Evolutionary conservation across 2,113 vertebrate genomes (phyloP), one percentile per base, ranked within the genome.

Genomic region (Centropus unirufus): DNA sequence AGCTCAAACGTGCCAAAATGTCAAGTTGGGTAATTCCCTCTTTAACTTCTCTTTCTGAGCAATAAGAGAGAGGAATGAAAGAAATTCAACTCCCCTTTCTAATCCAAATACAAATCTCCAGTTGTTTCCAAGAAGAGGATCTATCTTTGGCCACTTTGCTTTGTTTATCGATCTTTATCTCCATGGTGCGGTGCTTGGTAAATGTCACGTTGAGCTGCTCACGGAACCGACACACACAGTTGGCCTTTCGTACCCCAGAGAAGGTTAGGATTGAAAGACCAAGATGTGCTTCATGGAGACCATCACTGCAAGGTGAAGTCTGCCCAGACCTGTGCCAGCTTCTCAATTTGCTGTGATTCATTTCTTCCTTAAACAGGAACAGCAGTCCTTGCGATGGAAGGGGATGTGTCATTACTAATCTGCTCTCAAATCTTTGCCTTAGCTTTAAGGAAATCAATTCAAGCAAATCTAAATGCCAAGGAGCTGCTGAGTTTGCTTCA

Each of bases 181-280:
- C 67, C 67, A 11, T 90, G 68, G 55, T 39, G 27, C 44, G 29
- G 36, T 81, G 64, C 86, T 92, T 66, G 72, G 75, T 93, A 96
- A 95, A 97, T 90, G 89, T 97, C 94, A 72, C 6, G 29, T 47
- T 55, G 83, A 94, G 74, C 75, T 21, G 58, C 22, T 27, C 76
- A 40, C 61, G 63, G 83, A 70, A 62, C 32, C 1, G 2, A 74
- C 69, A 69, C 29, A 63, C 89, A 51, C 34, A 77, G 63, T 16
- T 94, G 92, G 80, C 86, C 81, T 96, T 94, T 94, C 59, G 81
- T 83, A 83, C 76, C 86, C 94, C 17, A 34, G 83, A 83, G 94
- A 78, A 92, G 52, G 49, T 75, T 52, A 44, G 80, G 73, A 72
- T 4, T 92, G 86, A 92, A 96, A 82, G 89, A 75, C 55, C 47